phyloP scores from a whole-genome alignment of 2,113 vertebrate genomes.

The Ia io region DNA sequence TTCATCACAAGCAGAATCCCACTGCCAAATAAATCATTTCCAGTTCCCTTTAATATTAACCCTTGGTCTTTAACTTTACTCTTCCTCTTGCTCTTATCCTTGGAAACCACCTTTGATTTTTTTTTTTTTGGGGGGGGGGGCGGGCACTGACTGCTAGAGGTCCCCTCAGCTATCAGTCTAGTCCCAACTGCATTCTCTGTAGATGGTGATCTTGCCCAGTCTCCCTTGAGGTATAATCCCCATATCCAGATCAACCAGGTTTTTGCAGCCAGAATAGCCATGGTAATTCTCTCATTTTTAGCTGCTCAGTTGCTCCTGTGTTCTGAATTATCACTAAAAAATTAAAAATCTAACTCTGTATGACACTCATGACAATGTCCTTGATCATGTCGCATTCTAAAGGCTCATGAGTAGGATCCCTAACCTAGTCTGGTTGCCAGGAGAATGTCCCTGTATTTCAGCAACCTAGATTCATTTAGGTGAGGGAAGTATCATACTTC shows the following conservation, averaged over 20 bases:
- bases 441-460: neutral
- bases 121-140: neutral
- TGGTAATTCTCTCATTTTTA: neutral
- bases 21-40: neutral
- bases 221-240: neutral
- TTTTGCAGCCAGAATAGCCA: neutral
- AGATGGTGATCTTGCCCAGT: neutral
- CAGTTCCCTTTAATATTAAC: neutral
- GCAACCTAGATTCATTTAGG: neutral
- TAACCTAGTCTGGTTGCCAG: neutral
- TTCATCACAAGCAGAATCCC: neutral
- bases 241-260: neutral
- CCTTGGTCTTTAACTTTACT: neutral
- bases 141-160: neutral
- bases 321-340: neutral
- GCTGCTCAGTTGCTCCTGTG: neutral
- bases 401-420: neutral
- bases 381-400: neutral
- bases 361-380: neutral
- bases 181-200: neutral
- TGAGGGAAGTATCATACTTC: neutral
- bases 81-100: neutral
- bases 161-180: neutral
- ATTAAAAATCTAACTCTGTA: neutral
- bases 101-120: neutral